Evolutionary conservation across 2,888 invertebrate genomes (phyloP), one percentile per base, ranked within the genome.

Genomic region (Lithophane semibrunnea): DNA sequence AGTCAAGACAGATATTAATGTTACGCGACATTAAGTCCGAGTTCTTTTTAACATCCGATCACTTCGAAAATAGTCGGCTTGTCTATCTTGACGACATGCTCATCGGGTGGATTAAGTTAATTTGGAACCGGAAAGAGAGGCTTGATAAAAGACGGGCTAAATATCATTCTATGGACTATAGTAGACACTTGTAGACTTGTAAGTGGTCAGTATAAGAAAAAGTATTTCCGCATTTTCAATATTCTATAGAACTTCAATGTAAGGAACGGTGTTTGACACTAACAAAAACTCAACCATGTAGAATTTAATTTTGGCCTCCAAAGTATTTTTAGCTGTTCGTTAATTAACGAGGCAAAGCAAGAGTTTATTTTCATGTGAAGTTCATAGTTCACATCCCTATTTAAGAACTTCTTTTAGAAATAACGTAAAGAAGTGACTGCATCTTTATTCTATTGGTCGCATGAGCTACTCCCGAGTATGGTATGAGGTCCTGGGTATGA

Each of bases 291-390:
- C 58, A n/a, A 21, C 21, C 65, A 21, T 18, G 77, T 13, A 52
- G 42, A 29, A 42, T 13, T 16, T 1, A 52, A 44, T 29, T 9
- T n/a, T 49, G 13, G 13, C 61, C 47, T 63, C 24, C 12, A 4
- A 21, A 42, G 13, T 77, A 78, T 77, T 70, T 63, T 64, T 69
- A 68, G 77, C 61, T 10, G 24, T 49, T 10, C 42, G 16, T 42
- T 21, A 52, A 54, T 42, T 29, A 29, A 52, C 8, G 52, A 52
- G 52, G 52, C 52, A 52, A 21, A 52, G 37, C 47, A 29, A 42
- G 16, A 42, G 29, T 49, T 21, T 64, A 70, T 78, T 78, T 78
- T n/a, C 7, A 52, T 13, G 3, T 64, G 21, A 64, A 77, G 64
- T 49, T 69, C 56, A 58, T 0, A 77, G 77, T 77, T 63, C 60